Evolutionary conservation across 2,797 vertebrate species (phyloP).

Genomic region (Darevskia nairensis): DNA sequence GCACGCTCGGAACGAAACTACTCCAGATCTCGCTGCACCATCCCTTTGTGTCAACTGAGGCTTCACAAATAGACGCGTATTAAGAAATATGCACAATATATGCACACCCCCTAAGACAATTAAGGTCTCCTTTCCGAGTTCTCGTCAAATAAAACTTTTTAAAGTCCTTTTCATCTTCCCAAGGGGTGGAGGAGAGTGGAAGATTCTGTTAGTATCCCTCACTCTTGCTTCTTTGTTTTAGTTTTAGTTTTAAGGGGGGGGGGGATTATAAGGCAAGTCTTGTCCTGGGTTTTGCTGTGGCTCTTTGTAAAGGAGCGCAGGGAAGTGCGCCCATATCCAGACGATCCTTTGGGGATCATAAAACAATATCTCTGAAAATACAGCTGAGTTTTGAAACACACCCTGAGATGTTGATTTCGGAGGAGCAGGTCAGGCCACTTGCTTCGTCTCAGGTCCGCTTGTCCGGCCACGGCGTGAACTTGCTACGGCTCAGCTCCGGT

Average conservation of each 20-base stretch:
- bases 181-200: neutral
- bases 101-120: neutral
- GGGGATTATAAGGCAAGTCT: neutral
- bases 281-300: neutral
- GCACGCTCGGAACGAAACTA: neutral
- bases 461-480: neutral
- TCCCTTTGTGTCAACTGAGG: neutral
- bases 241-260: neutral
- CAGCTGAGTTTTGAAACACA: too few species aligned
- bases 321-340: neutral
- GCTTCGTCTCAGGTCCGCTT: neutral
- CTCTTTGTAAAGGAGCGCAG: neutral
- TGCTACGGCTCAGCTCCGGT: too few species aligned
- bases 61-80: too few species aligned
- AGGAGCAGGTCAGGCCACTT: neutral
- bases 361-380: too few species aligned
- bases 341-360: neutral
- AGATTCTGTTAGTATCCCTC: neutral
- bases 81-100: neutral
- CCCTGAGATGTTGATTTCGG: neutral
- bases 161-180: neutral
- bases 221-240: neutral
- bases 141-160: slow-evolving; percentile 51
- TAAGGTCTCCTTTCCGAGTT: neutral
- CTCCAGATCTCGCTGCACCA: neutral